Evolutionary conservation across 2,888 invertebrate genomes (phyloP).

Genomic region (Portevinia maculata): DNA sequence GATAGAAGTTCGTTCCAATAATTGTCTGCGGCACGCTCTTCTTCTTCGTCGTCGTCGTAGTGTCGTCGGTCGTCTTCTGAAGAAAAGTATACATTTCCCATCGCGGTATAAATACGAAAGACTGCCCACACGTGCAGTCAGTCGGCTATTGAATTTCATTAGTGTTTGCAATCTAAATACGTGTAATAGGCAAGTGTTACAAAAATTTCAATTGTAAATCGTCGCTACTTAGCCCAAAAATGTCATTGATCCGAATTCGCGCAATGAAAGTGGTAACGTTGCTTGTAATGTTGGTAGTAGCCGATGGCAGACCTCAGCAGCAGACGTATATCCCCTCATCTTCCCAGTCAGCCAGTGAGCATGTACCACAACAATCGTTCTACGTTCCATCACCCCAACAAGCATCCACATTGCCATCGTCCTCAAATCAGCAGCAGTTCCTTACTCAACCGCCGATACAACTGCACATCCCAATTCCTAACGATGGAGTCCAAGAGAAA

Average conservation of each 20-base stretch:
- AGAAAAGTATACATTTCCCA: slow-evolving; percentile 38
- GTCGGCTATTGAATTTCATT: slow-evolving; percentile 73
- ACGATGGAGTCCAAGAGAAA: slow-evolving; percentile 88
- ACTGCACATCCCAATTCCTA: slow-evolving; percentile 70
- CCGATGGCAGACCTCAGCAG: slow-evolving; percentile 57
- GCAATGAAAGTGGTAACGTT: slow-evolving; percentile 48
- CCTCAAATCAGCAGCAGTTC: slow-evolving; percentile 49
- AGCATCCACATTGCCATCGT: slow-evolving; percentile 5
- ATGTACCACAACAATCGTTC: slow-evolving; percentile 36
- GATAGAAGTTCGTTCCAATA: slow-evolving; percentile 61
- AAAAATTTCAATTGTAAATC: slow-evolving; percentile 14
- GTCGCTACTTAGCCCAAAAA: slow-evolving; percentile 28
- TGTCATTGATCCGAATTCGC: slow-evolving; percentile 59
- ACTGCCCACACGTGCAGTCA: slow-evolving; percentile 69
- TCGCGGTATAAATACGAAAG: slow-evolving; percentile 68
- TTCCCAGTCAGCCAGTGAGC: slow-evolving; percentile 9
- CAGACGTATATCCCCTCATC: slow-evolving; percentile 48
- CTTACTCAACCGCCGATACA: slow-evolving; percentile 62
- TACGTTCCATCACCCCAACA: slow-evolving; percentile 42
- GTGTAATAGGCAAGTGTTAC: slow-evolving; percentile 13
- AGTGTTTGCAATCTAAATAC: slow-evolving; percentile 57
- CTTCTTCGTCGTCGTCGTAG: slow-evolving; percentile 7
- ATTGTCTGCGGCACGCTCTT: slow-evolving; percentile 47
- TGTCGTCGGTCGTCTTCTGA: slow-evolving; percentile 1
- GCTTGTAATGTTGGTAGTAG: slow-evolving; percentile 22